Base-by-base conservation (phyloP, 2,888 invertebrate genomes). In the Hyposoter dolosus region DNA sequence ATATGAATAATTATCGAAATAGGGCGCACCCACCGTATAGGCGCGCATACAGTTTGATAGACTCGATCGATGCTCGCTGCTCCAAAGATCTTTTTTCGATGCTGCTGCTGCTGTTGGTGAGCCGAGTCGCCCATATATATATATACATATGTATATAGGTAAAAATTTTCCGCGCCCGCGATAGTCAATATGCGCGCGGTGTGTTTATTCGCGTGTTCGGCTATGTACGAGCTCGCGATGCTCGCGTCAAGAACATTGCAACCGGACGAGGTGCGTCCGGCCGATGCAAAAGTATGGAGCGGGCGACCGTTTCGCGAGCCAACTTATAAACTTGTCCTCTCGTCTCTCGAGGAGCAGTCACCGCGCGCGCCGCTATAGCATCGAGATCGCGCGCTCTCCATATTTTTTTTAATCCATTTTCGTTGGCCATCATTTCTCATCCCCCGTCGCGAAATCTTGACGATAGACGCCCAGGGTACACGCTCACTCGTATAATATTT, bases 191-290 rank as follows among this genome's bases (percentile, higher is more conserved):
- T 65, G 28, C 43, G 28, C 43, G 12, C 17, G 1, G 3, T 63
- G 10, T 43, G 69, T 69, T 69, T 35, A 35, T 35, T 65, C 35
- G 66, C 56, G 66, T 72, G 47, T 65, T 28, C 28, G 47, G 1
- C n/a, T 32, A 45, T 40, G 17, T 17, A 32, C 10, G 76, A 63
- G n/a, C 43, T 43, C 35, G 50, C 47, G 35, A 6, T 35, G 43
- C 75, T 76, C 65, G 60, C 40, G 82, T 74, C 65, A 75, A 66
- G 71, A 78, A 47, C 68, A 53, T 68, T 60, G 82, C 79, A 72
- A 83, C 85, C 83, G 80, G 85, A 81, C 56, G 72, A 69, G 83
- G 80, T 83, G 83, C 83, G 83, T 83, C 72, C 72, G 35, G 35
- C 35, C 35, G 53, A 72, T 76, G 77, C 74, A 77, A 72, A 74